Conservation (phyloP, 2,888 invertebrate genomes). For the Drosophila kambysellisi region DNA sequence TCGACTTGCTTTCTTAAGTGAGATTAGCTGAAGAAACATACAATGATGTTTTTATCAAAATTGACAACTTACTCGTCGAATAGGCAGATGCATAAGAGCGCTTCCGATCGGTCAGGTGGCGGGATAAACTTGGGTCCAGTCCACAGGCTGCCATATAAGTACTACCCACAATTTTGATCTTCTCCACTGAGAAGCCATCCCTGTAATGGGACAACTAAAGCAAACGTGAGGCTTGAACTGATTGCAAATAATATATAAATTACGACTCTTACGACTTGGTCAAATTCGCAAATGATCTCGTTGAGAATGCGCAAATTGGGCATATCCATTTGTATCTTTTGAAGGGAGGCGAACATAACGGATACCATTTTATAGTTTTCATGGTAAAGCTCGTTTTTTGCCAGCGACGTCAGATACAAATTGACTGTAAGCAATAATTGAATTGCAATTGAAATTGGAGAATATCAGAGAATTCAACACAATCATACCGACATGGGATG, state of each 20-base stretch:
- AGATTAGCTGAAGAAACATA: neutral
- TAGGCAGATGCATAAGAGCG: neutral
- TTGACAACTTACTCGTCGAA: conserved; percentile 10
- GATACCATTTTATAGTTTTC: conserved; percentile 95
- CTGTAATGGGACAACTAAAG: conserved; percentile 87
- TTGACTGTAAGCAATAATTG: conserved; percentile 67
- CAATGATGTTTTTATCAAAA: neutral
- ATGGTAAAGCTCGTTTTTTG: conserved; percentile 91
- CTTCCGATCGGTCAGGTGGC: neutral
- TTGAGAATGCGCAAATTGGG: conserved; percentile 91
- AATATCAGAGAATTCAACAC: conserved; percentile 86
- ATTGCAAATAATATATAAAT: neutral
- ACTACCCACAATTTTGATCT: conserved; percentile 98
- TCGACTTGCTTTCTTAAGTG: neutral
- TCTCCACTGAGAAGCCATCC: conserved; percentile 91
- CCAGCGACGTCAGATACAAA: conserved; percentile 88
- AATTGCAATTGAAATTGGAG: conserved; percentile 81
- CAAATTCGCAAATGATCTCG: conserved; percentile 96
- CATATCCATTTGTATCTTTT: conserved; percentile 89
- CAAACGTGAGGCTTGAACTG: neutral
- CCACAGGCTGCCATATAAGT: conserved; percentile 99
- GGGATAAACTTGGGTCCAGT: conserved; percentile 89
- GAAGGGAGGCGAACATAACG: conserved; percentile 98
- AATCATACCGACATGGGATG: conserved; percentile 93
- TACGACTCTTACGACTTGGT: conserved; percentile 87